These are phyloP conservation scores for Dipodomys ordii DNA, from an alignment of 2,113 vertebrate genomes.

Conservation along the genomic window DNA sequence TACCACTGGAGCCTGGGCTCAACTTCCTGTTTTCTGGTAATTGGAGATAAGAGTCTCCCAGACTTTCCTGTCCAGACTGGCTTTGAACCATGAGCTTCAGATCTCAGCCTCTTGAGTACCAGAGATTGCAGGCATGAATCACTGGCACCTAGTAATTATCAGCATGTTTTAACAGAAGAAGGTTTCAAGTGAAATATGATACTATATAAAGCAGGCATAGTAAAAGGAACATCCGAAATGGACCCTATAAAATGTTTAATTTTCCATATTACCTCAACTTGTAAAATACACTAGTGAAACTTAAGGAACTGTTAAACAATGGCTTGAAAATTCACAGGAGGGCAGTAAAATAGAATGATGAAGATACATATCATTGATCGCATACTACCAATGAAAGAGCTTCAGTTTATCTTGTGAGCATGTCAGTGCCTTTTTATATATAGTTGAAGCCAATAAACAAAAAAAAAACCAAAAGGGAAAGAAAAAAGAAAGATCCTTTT, in stretches of 20 bases:
- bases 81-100: too few species aligned
- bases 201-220: slow-evolving; percentile 41
- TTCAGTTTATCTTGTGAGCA: neutral
- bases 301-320: slow-evolving; percentile 75
- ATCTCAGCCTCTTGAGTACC: too few species aligned
- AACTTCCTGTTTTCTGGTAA: too few species aligned
- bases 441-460: neutral
- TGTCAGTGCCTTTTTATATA: neutral
- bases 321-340: slow-evolving; percentile 71
- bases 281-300: slow-evolving; percentile 74
- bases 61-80: too few species aligned
- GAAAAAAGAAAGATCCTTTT: neutral
- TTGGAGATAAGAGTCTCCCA: too few species aligned
- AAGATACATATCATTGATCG: slow-evolving; percentile 40
- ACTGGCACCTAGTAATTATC: neutral
- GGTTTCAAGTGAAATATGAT: slow-evolving; percentile 38
- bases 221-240: slow-evolving; percentile 65
- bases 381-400: slow-evolving; percentile 2
- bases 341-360: slow-evolving; percentile 67
- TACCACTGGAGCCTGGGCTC: too few species aligned
- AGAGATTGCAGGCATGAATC: too few species aligned
- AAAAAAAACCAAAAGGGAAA: neutral
- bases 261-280: slow-evolving; percentile 72
- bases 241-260: slow-evolving; percentile 38
- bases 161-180: slow-evolving; percentile 12